Conservation (phyloP, 1,140 invertebrate species). For the Drosophila erecta region DNA sequence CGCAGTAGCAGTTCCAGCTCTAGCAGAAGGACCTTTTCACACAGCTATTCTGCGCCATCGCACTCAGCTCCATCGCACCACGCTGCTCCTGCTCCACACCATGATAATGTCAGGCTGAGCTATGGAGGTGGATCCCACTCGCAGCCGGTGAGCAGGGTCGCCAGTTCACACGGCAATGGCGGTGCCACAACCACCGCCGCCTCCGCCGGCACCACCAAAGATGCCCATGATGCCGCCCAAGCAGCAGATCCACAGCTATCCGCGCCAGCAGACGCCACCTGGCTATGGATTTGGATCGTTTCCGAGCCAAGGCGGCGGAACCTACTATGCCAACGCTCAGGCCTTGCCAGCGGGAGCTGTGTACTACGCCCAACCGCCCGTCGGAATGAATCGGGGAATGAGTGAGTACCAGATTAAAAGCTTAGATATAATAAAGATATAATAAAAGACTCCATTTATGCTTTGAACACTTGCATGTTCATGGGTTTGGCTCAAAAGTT, state of each 20-base stretch:
- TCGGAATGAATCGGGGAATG: slow-evolving; percentile 42
- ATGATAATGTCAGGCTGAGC: slow-evolving; percentile 55
- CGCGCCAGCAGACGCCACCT: slow-evolving; percentile 63
- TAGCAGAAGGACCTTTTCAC: slow-evolving; percentile 18
- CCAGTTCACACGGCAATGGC: slow-evolving; percentile 68
- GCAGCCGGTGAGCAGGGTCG: slow-evolving; percentile 16
- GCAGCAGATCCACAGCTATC: slow-evolving; percentile 58
- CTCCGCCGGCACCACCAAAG: slow-evolving; percentile 43
- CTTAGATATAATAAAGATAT: too few relatives aligned
- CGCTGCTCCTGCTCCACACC: not conserved
- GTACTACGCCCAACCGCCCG: slow-evolving; percentile 68
- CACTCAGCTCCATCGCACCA: slow-evolving; percentile 16
- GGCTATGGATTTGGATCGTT: slow-evolving; percentile 50
- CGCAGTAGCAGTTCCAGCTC: slow-evolving; percentile 33
- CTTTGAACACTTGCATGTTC: too few relatives aligned
- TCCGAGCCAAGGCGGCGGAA: slow-evolving; percentile 31
- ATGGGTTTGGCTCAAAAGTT: too few relatives aligned
- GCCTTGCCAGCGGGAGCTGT: slow-evolving; percentile 63
- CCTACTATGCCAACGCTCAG: slow-evolving; percentile 62
- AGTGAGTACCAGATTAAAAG: slow-evolving; percentile 25
- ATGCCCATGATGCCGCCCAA: slow-evolving; percentile 41
- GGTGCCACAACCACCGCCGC: slow-evolving; percentile 61
- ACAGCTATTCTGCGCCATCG: not conserved
- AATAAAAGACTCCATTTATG: too few relatives aligned
- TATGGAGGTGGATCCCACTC: slow-evolving; percentile 46